Percentiles rank a stretch among this genome's conserved stretches.
Evolutionary conservation across 2,888 invertebrate species (phyloP).

Genomic region (Amorpha juglandis): DNA sequence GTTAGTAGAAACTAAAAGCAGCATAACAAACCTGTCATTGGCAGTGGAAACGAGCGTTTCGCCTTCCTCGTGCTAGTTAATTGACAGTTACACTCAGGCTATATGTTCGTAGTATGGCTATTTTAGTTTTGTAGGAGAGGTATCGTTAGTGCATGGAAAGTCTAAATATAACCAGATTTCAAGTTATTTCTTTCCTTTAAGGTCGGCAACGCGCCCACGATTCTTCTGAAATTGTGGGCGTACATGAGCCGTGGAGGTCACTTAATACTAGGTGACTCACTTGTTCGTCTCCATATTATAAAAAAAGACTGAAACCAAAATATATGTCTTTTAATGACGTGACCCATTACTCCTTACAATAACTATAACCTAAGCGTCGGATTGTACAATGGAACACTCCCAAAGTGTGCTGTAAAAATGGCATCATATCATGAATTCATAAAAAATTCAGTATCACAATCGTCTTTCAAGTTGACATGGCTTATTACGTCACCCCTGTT

Average conservation of each 20-base stretch:
- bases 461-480: background rate
- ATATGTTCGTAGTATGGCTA: slow-evolving; percentile 30
- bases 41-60: slow-evolving; percentile 11
- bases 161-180: background rate
- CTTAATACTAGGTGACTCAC: too few species aligned
- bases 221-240: too few species aligned
- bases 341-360: too few species aligned
- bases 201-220: too few species aligned
- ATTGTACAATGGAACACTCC: background rate
- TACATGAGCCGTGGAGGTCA: too few species aligned
- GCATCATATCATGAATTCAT: background rate
- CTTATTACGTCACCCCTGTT: background rate
- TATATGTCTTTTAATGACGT: too few species aligned
- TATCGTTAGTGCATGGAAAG: background rate
- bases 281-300: too few species aligned
- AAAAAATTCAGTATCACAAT: background rate
- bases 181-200: background rate
- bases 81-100: slow-evolving; percentile 44
- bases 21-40: slow-evolving; percentile 7
- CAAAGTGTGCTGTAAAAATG: background rate
- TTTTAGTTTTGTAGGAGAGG: background rate
- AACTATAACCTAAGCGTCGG: too few species aligned
- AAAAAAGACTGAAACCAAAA: too few species aligned
- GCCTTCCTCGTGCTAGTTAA: slow-evolving; percentile 35
- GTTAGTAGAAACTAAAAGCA: background rate